These are phyloP conservation scores for Trachelipus rathkii DNA, from an alignment of 1,140 invertebrate species.

Conservation along the genomic window DNA sequence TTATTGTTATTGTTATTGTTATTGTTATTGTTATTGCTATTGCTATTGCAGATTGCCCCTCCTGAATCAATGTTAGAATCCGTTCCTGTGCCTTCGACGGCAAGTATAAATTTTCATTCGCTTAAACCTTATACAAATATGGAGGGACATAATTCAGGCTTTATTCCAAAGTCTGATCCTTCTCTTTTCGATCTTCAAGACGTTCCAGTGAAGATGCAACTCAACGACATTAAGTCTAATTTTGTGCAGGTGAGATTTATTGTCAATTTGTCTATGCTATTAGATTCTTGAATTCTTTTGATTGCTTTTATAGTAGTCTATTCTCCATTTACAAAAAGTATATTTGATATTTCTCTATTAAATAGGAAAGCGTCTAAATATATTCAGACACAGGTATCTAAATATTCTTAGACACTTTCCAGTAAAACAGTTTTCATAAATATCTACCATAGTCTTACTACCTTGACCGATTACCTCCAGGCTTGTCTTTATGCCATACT, in stretches of 20 bases:
- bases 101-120: conserved; percentile 65
- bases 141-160: conserved; percentile 30
- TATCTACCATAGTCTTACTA: too few species aligned
- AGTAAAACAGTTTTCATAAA: too few species aligned
- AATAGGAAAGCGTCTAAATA: too few species aligned
- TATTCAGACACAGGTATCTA: too few species aligned
- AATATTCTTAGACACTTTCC: too few species aligned
- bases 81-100: conserved; percentile 64
- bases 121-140: conserved; percentile 58
- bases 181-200: conserved; percentile 60
- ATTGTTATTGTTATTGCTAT: conserved; percentile 23
- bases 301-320: too few species aligned
- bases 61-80: conserved; percentile 63
- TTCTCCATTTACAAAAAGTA: too few species aligned
- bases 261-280: conserved; percentile 30
- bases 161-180: conserved; percentile 52
- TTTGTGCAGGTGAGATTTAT: conserved; percentile 72
- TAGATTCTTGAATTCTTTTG: too few species aligned
- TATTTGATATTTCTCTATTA: too few species aligned
- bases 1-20: not conserved
- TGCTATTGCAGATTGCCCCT: conserved; percentile 56
- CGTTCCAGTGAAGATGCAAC: conserved; percentile 68
- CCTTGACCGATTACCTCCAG: too few species aligned
- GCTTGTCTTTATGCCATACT: too few species aligned
- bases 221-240: conserved; percentile 75